Conservation (phyloP, 2,797 vertebrate genomes). For the Lithobates pipiens region DNA sequence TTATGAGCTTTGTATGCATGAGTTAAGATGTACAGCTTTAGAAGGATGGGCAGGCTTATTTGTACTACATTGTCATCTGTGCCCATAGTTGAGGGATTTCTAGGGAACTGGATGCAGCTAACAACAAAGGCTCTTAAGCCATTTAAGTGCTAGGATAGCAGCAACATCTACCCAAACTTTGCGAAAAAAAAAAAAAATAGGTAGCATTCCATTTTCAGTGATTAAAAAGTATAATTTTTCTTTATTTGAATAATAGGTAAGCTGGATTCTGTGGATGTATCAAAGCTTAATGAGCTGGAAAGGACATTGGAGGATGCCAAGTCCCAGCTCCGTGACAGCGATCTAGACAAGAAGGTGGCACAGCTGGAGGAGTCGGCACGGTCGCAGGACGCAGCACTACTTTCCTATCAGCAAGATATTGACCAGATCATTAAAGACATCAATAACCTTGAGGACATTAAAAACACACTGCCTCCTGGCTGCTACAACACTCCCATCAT, state of each 20-base stretch:
- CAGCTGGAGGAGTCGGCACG: constrained; percentile 87
- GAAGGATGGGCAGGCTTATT: too few species aligned
- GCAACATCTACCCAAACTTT: too few species aligned
- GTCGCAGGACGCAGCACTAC: constrained; percentile 88
- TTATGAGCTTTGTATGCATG: background rate
- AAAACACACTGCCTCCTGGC: constrained; percentile 89
- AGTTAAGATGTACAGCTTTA: too few species aligned
- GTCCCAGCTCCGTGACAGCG: constrained; percentile 84
- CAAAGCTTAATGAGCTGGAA: constrained; percentile 90
- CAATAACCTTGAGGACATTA: constrained; percentile 94
- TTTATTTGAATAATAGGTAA: constrained; percentile 79
- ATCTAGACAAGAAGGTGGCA: constrained; percentile 88
- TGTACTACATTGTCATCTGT: too few species aligned
- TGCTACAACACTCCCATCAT: constrained; percentile 97
- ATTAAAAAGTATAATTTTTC: background rate
- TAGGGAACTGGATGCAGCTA: too few species aligned
- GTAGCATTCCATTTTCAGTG: too few species aligned
- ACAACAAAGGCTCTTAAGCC: too few species aligned
- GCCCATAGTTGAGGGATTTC: too few species aligned
- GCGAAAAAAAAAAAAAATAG: too few species aligned
- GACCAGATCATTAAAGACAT: constrained; percentile 91
- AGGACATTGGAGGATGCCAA: constrained; percentile 87
- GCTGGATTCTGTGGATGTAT: constrained; percentile 93
- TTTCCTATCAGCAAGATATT: constrained; percentile 91
- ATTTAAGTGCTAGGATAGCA: too few species aligned